phyloP scores from a whole-genome alignment of 2,113 vertebrate species.

The Oreochromis aureus region DNA sequence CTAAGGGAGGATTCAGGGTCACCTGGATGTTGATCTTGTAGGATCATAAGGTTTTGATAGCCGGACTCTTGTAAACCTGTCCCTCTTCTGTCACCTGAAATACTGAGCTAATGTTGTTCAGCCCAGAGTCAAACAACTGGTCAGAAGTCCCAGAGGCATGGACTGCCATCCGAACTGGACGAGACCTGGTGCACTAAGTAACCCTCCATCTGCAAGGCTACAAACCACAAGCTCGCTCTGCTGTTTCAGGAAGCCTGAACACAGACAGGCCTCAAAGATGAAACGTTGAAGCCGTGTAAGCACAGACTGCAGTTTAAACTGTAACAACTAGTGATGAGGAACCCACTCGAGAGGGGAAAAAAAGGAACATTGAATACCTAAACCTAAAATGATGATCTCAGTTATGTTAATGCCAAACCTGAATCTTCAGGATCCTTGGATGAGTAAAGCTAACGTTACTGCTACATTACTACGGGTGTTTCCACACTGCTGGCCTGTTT shows the following conservation, averaged over 20 bases:
- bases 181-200: background rate
- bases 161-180: background rate
- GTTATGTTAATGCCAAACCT: background rate
- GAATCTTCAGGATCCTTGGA: background rate
- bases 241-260: background rate
- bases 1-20: no score
- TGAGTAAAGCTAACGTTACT: rapidly evolving
- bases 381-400: background rate
- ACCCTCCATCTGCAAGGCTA: background rate
- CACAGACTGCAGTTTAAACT: background rate
- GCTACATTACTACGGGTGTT: rapidly evolving
- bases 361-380: rapidly evolving
- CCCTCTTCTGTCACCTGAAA: background rate
- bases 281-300: background rate
- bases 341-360: background rate
- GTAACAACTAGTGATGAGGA: background rate
- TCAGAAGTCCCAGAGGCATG: background rate
- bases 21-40: no score
- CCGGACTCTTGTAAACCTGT: no score
- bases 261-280: background rate
- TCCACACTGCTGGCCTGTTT: background rate
- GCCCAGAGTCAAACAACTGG: background rate
- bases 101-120: background rate
- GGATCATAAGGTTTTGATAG: no score
- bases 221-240: background rate